phyloP scores from a whole-genome alignment of 1,140 invertebrate genomes.

The Ladona fulva region DNA sequence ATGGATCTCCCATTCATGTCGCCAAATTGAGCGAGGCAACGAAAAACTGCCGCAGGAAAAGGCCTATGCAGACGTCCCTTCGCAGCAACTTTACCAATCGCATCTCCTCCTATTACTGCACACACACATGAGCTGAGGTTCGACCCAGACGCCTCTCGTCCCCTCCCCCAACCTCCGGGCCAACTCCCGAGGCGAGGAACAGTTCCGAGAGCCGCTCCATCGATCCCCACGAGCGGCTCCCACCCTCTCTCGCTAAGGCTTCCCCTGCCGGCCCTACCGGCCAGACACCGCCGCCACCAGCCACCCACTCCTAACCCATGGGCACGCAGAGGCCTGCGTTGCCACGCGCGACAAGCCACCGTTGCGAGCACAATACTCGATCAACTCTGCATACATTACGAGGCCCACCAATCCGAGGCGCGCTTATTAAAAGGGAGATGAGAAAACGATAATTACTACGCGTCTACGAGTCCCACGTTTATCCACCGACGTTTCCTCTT shows the following conservation, averaged over 20 bases:
- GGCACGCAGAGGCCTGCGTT: background rate
- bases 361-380: too few relatives aligned
- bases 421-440: too few relatives aligned
- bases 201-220: background rate
- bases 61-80: too few relatives aligned
- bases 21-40: too few relatives aligned
- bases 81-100: background rate
- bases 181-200: background rate
- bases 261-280: background rate
- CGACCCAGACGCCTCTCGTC: background rate
- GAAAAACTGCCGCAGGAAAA: too few relatives aligned
- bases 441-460: too few relatives aligned
- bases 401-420: too few relatives aligned
- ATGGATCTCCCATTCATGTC: too few relatives aligned
- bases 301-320: background rate
- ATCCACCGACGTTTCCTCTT: too few relatives aligned
- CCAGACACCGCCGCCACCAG: background rate
- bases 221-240: background rate
- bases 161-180: background rate
- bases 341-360: background rate
- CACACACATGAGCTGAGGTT: background rate
- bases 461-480: too few relatives aligned
- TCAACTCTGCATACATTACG: too few relatives aligned
- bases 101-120: background rate
- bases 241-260: background rate